phyloP scores from a whole-genome alignment of 2,113 vertebrate genomes.

The Boleophthalmus pectinirostris region DNA sequence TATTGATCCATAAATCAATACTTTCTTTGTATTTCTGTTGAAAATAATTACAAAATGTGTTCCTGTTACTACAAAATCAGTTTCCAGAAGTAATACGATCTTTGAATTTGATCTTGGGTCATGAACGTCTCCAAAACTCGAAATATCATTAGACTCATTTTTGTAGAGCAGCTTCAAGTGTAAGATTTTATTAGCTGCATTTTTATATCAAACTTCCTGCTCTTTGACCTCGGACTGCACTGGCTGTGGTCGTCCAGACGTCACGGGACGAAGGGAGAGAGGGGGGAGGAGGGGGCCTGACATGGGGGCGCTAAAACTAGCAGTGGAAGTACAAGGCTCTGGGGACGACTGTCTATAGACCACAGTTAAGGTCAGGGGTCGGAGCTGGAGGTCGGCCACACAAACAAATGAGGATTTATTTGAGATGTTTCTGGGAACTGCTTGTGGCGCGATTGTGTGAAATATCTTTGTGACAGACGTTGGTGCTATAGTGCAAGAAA shows the following conservation, averaged over 20 bases:
- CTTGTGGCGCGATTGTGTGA: neutral
- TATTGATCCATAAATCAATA: too few relatives aligned
- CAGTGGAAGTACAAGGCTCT: slow-evolving; percentile 60
- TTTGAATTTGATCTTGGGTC: too few relatives aligned
- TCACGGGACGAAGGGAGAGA: slow-evolving; percentile 13
- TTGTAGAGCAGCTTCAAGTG: too few relatives aligned
- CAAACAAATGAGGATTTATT: slow-evolving; percentile 44
- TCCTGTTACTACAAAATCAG: too few relatives aligned
- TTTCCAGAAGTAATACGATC: too few relatives aligned
- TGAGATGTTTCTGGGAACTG: neutral
- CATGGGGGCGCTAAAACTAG: slow-evolving; percentile 67
- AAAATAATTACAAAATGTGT: too few relatives aligned
- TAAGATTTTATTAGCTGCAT: neutral
- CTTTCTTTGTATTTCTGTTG: neutral
- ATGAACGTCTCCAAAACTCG: too few relatives aligned
- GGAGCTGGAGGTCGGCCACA: slow-evolving; percentile 25
- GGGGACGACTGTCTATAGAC: slow-evolving; percentile 36
- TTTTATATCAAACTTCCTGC: slow-evolving; percentile 14
- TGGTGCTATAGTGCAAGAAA: neutral
- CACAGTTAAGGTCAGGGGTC: slow-evolving; percentile 38
- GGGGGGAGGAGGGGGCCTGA: slow-evolving; percentile 65
- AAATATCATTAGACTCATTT: too few relatives aligned
- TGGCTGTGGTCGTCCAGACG: slow-evolving; percentile 9
- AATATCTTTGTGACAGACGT: neutral
- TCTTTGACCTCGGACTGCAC: slow-evolving; percentile 48